A percentile compares a stretch with the other conserved stretches of the same genome.
These are phyloP conservation scores for Galerucella nymphaeae DNA, from an alignment of 2,888 invertebrate species.

Conservation along the genomic window DNA sequence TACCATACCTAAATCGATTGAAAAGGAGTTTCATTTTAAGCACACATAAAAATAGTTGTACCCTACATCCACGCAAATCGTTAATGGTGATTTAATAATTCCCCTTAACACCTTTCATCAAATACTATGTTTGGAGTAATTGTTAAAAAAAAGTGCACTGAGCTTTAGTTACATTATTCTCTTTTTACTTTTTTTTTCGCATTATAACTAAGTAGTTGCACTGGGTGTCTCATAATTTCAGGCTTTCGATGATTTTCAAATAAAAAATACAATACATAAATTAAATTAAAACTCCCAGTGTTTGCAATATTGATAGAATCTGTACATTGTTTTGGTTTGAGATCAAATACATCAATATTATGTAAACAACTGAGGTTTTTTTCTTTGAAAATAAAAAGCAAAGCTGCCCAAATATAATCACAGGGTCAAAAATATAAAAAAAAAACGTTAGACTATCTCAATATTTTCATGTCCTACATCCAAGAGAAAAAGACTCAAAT, in stretches of 20 bases:
- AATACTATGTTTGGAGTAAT: slow-evolving; percentile 5
- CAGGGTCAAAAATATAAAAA: background rate
- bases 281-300: background rate
- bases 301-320: slow-evolving; percentile 22
- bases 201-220: slow-evolving; percentile 27
- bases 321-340: slow-evolving; percentile 20
- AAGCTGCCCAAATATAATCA: slow-evolving; percentile 17
- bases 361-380: slow-evolving; percentile 11
- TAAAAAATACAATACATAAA: background rate
- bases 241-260: background rate
- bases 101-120: slow-evolving; percentile 18
- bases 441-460: too few relatives aligned
- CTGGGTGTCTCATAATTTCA: slow-evolving; percentile 25
- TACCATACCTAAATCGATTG: slow-evolving; percentile 6
- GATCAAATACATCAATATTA: slow-evolving; percentile 31
- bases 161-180: slow-evolving; percentile 19
- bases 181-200: slow-evolving; percentile 26
- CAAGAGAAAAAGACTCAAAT: too few relatives aligned
- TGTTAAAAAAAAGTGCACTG: slow-evolving; percentile 25
- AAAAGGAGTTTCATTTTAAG: slow-evolving; percentile 15
- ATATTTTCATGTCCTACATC: too few relatives aligned
- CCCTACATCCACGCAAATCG: slow-evolving; percentile 27
- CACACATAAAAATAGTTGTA: slow-evolving; percentile 34
- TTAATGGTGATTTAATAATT: slow-evolving; percentile 20
- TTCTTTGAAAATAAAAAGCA: background rate